A percentile compares a stretch with the other conserved stretches of the same genome.
Conservation (phyloP, 2,113 vertebrate species). For the Rhombomys opimus region DNA sequence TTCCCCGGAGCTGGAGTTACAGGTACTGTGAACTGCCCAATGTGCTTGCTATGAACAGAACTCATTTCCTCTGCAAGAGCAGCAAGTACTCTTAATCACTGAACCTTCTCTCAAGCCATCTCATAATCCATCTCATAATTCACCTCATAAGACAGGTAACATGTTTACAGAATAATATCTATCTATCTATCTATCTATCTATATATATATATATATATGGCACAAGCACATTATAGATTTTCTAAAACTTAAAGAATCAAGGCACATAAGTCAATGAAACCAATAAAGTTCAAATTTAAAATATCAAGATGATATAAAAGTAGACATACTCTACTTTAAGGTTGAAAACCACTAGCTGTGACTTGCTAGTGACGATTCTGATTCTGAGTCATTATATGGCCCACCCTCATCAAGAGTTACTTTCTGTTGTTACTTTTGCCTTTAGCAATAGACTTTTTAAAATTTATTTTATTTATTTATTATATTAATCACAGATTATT, state of each 20-base stretch:
- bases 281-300: slow-evolving; percentile 15
- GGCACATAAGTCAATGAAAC: neutral
- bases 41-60: neutral
- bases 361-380: slow-evolving; percentile 16
- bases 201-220: neutral
- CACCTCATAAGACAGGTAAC: neutral
- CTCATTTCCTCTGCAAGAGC: neutral
- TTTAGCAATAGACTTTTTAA: slow-evolving; percentile 27
- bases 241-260: neutral
- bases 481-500: no score
- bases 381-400: slow-evolving; percentile 1
- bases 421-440: slow-evolving; percentile 29
- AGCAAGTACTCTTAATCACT: neutral
- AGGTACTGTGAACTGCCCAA: neutral
- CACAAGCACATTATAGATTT: neutral
- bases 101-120: neutral
- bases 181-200: no score
- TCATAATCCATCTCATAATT: neutral
- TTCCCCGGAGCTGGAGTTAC: neutral
- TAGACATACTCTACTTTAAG: neutral
- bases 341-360: slow-evolving; percentile 3
- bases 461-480: no score
- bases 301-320: slow-evolving; percentile 27
- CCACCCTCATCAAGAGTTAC: neutral
- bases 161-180: slow-evolving; percentile 34